These are phyloP conservation scores for Chamaea fasciata DNA, from an alignment of 2,113 vertebrate species.

Conservation along the genomic window DNA sequence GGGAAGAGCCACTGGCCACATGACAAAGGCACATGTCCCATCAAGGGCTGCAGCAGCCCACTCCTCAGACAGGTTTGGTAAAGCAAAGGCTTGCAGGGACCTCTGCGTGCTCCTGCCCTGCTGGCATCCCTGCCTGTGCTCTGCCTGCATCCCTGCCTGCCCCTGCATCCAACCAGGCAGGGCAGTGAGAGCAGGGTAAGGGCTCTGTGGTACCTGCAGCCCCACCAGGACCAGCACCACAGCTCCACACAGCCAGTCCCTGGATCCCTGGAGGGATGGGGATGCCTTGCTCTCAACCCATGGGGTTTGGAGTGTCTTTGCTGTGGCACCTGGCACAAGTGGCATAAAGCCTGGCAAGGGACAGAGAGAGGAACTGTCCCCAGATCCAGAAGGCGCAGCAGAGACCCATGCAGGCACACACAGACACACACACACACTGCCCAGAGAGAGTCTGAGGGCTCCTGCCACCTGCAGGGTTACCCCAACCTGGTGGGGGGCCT, in stretches of 20 bases:
- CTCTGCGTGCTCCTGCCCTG: not conserved
- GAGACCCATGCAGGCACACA: not conserved
- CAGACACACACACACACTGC: not conserved
- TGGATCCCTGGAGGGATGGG: not conserved
- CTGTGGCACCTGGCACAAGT: not conserved
- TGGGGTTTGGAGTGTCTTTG: not conserved
- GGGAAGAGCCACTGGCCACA: not conserved
- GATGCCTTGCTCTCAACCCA: not conserved
- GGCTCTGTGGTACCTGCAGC: not conserved
- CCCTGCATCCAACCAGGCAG: not conserved
- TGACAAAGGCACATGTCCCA: not conserved
- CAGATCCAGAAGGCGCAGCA: not conserved
- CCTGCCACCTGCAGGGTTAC: not conserved
- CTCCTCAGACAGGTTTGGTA: not conserved
- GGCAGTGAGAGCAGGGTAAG: fast-evolving
- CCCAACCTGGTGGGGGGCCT: not conserved
- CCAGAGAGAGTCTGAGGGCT: not conserved
- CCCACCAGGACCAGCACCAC: not conserved
- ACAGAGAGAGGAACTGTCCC: not conserved
- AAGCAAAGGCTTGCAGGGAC: not conserved
- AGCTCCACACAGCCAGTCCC: not conserved
- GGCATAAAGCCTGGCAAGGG: not conserved
- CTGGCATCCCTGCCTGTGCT: fast-evolving
- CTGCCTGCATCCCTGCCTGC: not conserved
- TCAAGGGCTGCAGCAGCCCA: fast-evolving